A percentile compares a stretch with the other conserved stretches of the same genome.
These are phyloP conservation scores for Haliclystus octoradiatus DNA, from an alignment of 30 jellyfish, hydroid and myxozoan genomes.

Conservation along the genomic window DNA sequence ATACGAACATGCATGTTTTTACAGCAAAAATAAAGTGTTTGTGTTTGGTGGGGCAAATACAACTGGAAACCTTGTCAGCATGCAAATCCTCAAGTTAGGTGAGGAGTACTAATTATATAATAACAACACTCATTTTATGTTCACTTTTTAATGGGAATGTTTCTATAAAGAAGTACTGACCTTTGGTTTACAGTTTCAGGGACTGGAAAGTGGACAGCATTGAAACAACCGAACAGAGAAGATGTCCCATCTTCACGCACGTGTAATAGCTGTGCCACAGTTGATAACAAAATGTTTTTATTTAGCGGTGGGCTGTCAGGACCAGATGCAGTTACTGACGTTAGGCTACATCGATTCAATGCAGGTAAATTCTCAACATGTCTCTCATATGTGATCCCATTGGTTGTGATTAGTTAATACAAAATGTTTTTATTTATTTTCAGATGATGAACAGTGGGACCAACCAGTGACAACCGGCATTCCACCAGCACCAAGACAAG, in stretches of 20 bases:
- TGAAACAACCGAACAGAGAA: neutral
- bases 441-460: conserved; percentile 33
- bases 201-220: neutral
- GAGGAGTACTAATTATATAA: neutral
- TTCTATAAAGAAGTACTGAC: neutral
- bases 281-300: conserved; percentile 22
- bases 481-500: conserved; percentile 52
- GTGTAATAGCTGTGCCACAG: conserved; percentile 27
- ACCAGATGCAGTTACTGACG: conserved; percentile 50
- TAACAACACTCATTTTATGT: no score
- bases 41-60: conserved; percentile 62
- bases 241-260: conserved; percentile 59
- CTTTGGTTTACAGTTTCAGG: neutral
- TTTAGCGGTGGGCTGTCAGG: conserved; percentile 77
- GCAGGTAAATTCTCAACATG: no score
- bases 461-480: conserved; percentile 26
- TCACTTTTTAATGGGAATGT: no score
- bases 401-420: neutral
- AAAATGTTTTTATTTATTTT: neutral
- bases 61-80: conserved; percentile 13
- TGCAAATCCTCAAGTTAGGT: conserved; percentile 40
- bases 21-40: conserved; percentile 9
- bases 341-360: conserved; percentile 25
- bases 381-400: no score
- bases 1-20: conserved; percentile 41